Evolutionary conservation across 2,797 vertebrate genomes (phyloP).

Genomic region (Dicrostonyx torquatus): DNA sequence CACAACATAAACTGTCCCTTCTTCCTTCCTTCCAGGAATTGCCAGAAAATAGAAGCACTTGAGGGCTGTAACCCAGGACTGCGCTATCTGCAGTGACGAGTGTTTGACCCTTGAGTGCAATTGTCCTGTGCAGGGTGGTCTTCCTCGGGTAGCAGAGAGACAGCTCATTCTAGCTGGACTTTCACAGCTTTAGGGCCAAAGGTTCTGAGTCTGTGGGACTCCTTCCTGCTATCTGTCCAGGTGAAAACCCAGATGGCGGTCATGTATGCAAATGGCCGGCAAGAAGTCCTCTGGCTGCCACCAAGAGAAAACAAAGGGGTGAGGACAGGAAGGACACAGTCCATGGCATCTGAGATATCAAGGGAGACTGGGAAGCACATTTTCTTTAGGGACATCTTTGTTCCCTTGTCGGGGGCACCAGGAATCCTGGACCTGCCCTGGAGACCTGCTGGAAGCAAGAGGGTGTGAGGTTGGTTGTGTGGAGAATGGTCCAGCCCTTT

Average conservation of each 20-base stretch:
- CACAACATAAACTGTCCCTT: background rate
- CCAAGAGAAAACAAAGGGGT: background rate
- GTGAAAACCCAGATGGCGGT: background rate
- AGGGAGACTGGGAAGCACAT: too few species aligned
- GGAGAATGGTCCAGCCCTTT: too few species aligned
- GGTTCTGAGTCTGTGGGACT: background rate
- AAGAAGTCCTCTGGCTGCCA: background rate
- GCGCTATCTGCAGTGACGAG: too few species aligned
- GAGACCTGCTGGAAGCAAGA: background rate
- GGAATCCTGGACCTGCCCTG: background rate
- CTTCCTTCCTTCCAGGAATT: background rate
- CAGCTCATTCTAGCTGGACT: background rate
- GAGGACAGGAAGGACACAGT: background rate
- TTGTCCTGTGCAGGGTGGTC: background rate
- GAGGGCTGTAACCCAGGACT: too few species aligned
- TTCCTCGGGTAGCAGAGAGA: background rate
- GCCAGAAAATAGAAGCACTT: background rate
- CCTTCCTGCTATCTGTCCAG: background rate
- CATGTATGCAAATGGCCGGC: background rate
- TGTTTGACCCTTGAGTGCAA: background rate
- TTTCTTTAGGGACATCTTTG: background rate
- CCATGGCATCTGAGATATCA: background rate
- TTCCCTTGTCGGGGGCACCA: background rate
- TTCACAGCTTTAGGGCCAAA: background rate
- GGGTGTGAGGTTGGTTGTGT: background rate